phyloP scores from a whole-genome alignment of 2,888 invertebrate species.

The Craniophora ligustri region DNA sequence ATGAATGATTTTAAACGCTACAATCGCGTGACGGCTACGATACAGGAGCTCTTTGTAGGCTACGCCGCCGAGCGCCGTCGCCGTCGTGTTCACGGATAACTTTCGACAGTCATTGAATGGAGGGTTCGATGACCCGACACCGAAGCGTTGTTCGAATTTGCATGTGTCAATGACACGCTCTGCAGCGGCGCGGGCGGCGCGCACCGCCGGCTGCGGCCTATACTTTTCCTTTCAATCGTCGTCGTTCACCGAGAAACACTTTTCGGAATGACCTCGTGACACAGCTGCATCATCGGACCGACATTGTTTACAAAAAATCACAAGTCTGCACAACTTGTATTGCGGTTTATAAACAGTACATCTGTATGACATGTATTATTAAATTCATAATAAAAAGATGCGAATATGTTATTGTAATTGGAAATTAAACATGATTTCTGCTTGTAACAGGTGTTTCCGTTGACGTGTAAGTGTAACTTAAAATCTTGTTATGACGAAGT shows the following conservation, averaged over 20 bases:
- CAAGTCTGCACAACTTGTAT: slow-evolving; percentile 16
- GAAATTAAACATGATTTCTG: slow-evolving; percentile 11
- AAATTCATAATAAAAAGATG: slow-evolving; percentile 9
- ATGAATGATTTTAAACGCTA: slow-evolving; percentile 67
- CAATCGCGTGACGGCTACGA: slow-evolving; percentile 65
- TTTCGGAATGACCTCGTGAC: slow-evolving; percentile 83
- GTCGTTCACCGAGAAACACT: slow-evolving; percentile 77
- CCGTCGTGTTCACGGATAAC: slow-evolving; percentile 77
- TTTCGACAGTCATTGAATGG: slow-evolving; percentile 88
- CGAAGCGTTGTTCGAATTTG: slow-evolving; percentile 83
- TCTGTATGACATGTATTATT: slow-evolving; percentile 6
- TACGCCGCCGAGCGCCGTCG: slow-evolving; percentile 63
- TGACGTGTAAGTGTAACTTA: slow-evolving; percentile 26
- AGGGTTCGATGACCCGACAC: slow-evolving; percentile 82
- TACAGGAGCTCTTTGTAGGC: slow-evolving; percentile 71
- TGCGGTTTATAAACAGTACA: slow-evolving; percentile 12
- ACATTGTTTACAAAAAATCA: slow-evolving; percentile 12
- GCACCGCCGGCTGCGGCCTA: slow-evolving; percentile 70
- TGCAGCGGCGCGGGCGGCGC: slow-evolving; percentile 69
- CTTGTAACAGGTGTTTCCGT: slow-evolving; percentile 19
- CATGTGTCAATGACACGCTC: slow-evolving; percentile 87
- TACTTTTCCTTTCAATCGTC: slow-evolving; percentile 85
- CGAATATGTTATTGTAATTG: slow-evolving; percentile 9
- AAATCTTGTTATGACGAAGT: slow-evolving; percentile 36
- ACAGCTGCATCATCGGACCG: slow-evolving; percentile 60